Base-by-base conservation (phyloP, 2,113 vertebrate genomes). In the Sinocyclocheilus maitianheensis region DNA sequence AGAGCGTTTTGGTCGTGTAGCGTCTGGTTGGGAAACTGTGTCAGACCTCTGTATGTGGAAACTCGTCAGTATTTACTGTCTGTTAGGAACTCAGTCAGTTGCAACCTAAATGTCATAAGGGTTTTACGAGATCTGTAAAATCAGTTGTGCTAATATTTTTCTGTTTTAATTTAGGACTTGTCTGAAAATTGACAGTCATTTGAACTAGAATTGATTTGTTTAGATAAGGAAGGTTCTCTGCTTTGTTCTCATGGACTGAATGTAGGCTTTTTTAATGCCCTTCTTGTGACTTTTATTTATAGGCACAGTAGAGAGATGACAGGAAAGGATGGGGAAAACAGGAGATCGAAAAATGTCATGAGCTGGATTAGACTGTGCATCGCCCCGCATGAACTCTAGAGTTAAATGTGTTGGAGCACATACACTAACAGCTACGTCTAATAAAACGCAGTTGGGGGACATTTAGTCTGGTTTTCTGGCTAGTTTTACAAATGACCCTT, bases 251-350 rank as follows among this genome's bases (percentile, higher is more conserved):
- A 63, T 24, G 3, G 11, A n/a, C 20, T 74, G 37, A 72, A n/a
- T 74, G 37, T 74, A n/a, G 69, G 69, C 16, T 22, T 60, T 18
- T 34, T 34, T 40, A 22, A 71, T 40, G 67, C 67, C 34, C 18
- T 71, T 34, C 26, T 37, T 72, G 65, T 72, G 37, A 72, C 2
- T 69, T 18, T 69, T 72, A 22, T 72, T 72, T 72, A 72, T 72
- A 43, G 34, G 12, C 77, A 43, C 77, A 9, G 34, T 43, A 16
- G 34, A 74, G 58, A 80, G 20, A 60, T 80, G 34, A 80, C 58
- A 80, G 37, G 34, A 80, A 63, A 63, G 55, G 58, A 63, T 74
- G 10, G 51, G 16, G 3, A 8, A 34, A 79, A 22, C 4, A n/a
- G 77, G 30, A n/a, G 18, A 24, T 12, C 18, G 51, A 30, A 30